Evolutionary conservation across 92 coral and sea anemone species (phyloP).

Genomic region (Diadumene lineata): DNA sequence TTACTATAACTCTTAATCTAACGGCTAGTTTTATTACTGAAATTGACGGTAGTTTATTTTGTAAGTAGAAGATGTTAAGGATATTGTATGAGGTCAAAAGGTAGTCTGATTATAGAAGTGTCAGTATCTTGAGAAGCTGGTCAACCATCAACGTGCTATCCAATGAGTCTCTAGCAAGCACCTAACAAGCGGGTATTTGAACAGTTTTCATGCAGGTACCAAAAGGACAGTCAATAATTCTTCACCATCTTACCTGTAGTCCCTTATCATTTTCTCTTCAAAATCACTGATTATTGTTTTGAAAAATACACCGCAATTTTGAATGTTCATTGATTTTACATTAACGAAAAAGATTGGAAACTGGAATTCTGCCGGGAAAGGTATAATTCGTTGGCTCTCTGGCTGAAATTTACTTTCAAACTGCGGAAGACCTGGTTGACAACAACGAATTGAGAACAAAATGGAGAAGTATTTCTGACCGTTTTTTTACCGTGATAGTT

Average conservation of each 20-base stretch:
- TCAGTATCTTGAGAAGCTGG: not conserved
- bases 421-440: no score
- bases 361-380: not conserved
- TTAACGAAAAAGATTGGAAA: not conserved
- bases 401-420: no score
- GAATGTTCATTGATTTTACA: slow-evolving; percentile 1
- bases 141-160: slow-evolving; percentile 10
- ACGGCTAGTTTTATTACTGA: no score
- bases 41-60: no score
- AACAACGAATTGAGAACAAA: not conserved
- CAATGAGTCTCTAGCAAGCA: not conserved
- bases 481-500: no score
- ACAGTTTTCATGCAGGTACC: slow-evolving; percentile 4
- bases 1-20: no score
- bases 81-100: slow-evolving; percentile 7
- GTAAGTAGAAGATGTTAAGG: no score
- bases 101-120: slow-evolving; percentile 9
- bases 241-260: slow-evolving; percentile 18
- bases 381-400: no score
- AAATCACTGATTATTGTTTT: slow-evolving; percentile 34
- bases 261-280: slow-evolving; percentile 16
- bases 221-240: not conserved
- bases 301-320: slow-evolving; percentile 2
- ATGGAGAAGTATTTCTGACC: not conserved
- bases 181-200: slow-evolving; percentile 11